Percentiles rank a stretch among this genome's conserved stretches.
Conservation (phyloP, 2,113 vertebrate species). For the Condylura cristata region DNA sequence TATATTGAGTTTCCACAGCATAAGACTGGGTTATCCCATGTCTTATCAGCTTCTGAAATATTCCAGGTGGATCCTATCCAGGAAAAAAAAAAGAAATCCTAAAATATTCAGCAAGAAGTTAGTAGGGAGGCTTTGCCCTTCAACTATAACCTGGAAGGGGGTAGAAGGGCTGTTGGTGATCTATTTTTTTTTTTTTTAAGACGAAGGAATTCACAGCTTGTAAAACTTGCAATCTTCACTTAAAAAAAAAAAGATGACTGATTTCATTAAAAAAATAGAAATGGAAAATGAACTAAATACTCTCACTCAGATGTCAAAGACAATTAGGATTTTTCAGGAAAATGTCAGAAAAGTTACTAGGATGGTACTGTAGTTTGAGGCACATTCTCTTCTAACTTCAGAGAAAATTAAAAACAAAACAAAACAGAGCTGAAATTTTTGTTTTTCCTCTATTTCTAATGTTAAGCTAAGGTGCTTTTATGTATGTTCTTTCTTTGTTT, state of each 20-base stretch:
- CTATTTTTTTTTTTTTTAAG: background rate
- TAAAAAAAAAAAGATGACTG: background rate
- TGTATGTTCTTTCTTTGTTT: slow-evolving; percentile 13
- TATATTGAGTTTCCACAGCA: slow-evolving; percentile 69
- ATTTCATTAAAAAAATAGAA: slow-evolving; percentile 42
- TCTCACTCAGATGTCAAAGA: slow-evolving; percentile 32
- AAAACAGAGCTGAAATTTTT: slow-evolving; percentile 6
- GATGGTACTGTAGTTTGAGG: background rate
- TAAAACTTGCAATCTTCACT: slow-evolving; percentile 34
- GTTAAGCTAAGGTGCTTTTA: slow-evolving; percentile 32
- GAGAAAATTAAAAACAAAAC: slow-evolving; percentile 36
- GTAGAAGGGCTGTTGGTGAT: too few relatives aligned
- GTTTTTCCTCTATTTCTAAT: slow-evolving; percentile 62
- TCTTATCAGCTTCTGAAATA: slow-evolving; percentile 78
- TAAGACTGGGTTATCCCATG: slow-evolving; percentile 61
- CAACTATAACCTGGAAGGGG: slow-evolving; percentile 17
- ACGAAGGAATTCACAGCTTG: slow-evolving; percentile 26
- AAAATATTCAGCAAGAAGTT: slow-evolving; percentile 73
- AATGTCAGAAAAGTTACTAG: slow-evolving; percentile 41
- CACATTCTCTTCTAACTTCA: background rate
- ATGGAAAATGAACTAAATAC: slow-evolving; percentile 23
- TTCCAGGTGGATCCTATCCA: slow-evolving; percentile 77
- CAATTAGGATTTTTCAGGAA: slow-evolving; percentile 42
- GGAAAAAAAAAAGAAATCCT: slow-evolving; percentile 55
- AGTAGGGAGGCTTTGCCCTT: slow-evolving; percentile 65